These are phyloP conservation scores for Platyrinchus mystaceus DNA, from an alignment of 2,797 vertebrate species.

Conservation along the genomic window DNA sequence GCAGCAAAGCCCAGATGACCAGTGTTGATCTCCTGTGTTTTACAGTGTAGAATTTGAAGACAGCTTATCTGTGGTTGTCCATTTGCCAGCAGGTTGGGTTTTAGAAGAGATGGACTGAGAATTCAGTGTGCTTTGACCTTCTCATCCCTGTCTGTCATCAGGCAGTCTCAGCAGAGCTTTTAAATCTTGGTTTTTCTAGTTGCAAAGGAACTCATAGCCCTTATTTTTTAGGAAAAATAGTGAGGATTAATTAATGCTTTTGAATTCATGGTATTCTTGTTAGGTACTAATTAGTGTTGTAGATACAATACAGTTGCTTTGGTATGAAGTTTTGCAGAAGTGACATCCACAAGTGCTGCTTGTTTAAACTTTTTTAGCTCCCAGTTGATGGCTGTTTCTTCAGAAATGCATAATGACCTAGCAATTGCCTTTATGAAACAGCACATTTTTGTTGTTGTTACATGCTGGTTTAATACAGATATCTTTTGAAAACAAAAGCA, in stretches of 20 bases:
- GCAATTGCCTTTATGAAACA: background rate
- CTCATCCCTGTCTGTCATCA: background rate
- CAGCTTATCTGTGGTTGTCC: background rate
- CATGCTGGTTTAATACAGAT: background rate
- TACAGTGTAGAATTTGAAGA: background rate
- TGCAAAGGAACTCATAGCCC: background rate
- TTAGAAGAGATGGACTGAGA: background rate
- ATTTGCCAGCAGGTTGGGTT: background rate
- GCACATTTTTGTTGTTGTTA: background rate
- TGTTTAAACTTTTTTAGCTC: background rate
- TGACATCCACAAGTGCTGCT: background rate
- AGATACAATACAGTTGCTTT: background rate
- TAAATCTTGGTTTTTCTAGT: background rate
- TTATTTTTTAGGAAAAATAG: background rate
- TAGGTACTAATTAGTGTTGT: background rate
- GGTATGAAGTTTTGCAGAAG: background rate
- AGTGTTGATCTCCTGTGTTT: background rate
- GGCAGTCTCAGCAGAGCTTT: background rate
- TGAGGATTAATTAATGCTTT: background rate
- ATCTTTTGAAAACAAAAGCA: background rate
- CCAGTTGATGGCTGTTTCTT: background rate
- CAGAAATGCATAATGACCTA: background rate
- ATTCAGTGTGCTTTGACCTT: background rate
- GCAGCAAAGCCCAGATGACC: background rate
- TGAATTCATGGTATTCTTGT: background rate